Base-by-base conservation (phyloP, 2,113 vertebrate genomes). In the Pipa parva region DNA sequence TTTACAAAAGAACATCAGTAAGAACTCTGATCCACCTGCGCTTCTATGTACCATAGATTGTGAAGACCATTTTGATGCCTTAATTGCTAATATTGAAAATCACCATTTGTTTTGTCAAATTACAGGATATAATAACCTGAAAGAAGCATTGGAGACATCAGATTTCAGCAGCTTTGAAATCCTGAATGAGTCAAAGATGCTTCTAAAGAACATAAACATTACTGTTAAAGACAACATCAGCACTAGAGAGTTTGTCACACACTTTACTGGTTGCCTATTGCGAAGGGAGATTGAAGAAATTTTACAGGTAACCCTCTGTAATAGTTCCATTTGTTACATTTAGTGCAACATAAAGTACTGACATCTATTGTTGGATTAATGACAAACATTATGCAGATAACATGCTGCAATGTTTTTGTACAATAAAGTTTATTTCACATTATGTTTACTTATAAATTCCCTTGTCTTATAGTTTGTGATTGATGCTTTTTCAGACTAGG, bases 101-200 rank as follows among this genome's bases (percentile, higher is more conserved):
- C 18, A 33, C 10, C 10, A 33, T 33, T 6, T 12, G 12, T 33
- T 33, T 1, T 10, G 64, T 72, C 63, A 39, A 4, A 17, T 24
- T 66, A n/a, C 51, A 83, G 80, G 74, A 56, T 81, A 81, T 56
- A 75, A 27, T 46, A 80, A 80, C 59, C 80, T 81, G 72, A n/a
- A 22, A 65, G 72, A 79, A 73, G 80, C 81, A 64, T 73, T 80
- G 61, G 67, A 74, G 73, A 74, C 1, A 42, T 83, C 77, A 77
- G 55, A 83, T 74, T 81, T 81, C 46, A 11, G 62, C 59, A 77
- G 71, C 46, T 33, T 83, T 63, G 76, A 83, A 36, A 72, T 56
- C 7, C 70, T 83, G 54, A 77, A 81, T 25, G 55, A 67, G 2
- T 12, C 75, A 9, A 71, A 78, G 62, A 12, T 2, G 24, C 63